Percentiles rank a stretch among this genome's conserved stretches.
Evolutionary conservation across 37 sponge, comb jelly and placozoan species (phyloP).

Genomic region (Tethya wilhelma): DNA sequence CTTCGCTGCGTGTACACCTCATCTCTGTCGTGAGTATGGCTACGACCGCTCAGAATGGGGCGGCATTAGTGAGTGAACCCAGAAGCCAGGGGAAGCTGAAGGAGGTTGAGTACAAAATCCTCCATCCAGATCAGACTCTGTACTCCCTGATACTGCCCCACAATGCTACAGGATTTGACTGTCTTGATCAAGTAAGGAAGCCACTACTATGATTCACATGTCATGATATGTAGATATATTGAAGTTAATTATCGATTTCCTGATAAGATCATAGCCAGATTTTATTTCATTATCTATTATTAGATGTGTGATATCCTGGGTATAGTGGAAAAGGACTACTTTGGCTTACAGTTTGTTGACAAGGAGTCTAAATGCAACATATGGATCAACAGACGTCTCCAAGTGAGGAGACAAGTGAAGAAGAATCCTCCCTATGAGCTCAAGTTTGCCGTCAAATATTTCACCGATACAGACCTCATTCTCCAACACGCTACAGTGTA

Average conservation of each 20-base stretch:
- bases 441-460: slow-evolving; percentile 71
- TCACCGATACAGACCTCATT: slow-evolving; percentile 54
- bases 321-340: slow-evolving; percentile 82
- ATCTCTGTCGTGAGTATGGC: no score
- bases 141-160: slow-evolving; percentile 27
- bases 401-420: slow-evolving; percentile 57
- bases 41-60: no score
- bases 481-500: slow-evolving; percentile 73
- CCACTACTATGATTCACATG: neutral
- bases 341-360: slow-evolving; percentile 54
- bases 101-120: slow-evolving; percentile 25
- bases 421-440: slow-evolving; percentile 56
- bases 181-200: slow-evolving; percentile 55
- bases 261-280: no score
- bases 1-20: no score
- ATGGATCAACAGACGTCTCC: slow-evolving; percentile 73
- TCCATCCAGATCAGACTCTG: slow-evolving; percentile 45
- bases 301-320: slow-evolving; percentile 80
- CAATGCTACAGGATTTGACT: slow-evolving; percentile 53
- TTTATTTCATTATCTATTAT: neutral
- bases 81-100: no score
- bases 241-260: no score
- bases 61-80: no score
- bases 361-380: slow-evolving; percentile 22
- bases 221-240: neutral